These are phyloP conservation scores for Rhagonycha lutea DNA, from an alignment of 2,888 invertebrate species.

Conservation along the genomic window DNA sequence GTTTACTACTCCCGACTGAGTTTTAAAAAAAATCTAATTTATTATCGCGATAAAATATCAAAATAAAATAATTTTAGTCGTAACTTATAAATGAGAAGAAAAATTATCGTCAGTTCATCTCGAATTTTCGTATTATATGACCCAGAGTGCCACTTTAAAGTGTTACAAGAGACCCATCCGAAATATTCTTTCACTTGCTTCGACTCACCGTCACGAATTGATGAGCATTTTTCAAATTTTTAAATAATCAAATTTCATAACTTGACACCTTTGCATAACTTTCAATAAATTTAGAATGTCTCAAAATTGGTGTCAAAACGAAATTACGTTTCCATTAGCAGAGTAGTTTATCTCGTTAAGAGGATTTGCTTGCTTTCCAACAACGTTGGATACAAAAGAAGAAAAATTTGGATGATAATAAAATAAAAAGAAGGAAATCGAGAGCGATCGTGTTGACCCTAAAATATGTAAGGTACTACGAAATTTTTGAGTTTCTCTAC, in stretches of 20 bases:
- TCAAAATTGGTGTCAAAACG: neutral
- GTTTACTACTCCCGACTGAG: neutral
- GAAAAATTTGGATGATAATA: neutral
- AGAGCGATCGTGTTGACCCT: neutral
- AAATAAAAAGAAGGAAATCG: neutral
- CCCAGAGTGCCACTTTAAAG: slow-evolving; percentile 10
- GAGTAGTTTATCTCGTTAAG: neutral
- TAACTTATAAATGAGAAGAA: neutral
- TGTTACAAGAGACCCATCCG: neutral
- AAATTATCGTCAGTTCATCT: neutral
- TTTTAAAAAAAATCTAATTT: neutral
- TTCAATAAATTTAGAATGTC: slow-evolving; percentile 1
- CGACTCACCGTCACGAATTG: neutral
- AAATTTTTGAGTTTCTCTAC: neutral
- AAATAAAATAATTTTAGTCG: neutral
- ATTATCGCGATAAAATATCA: neutral
- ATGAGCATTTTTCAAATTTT: neutral
- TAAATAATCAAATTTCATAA: slow-evolving; percentile 2
- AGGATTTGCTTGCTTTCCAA: neutral
- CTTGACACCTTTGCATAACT: slow-evolving; percentile 4
- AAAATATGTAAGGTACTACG: neutral
- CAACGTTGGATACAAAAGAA: neutral
- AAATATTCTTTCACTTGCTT: slow-evolving; percentile 11
- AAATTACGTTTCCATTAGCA: neutral
- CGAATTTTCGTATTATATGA: neutral